A percentile compares a stretch with the other conserved stretches of the same genome.
Evolutionary conservation across 23 tunicate species (phyloP).

Genomic region (Phallusia fumigata): DNA sequence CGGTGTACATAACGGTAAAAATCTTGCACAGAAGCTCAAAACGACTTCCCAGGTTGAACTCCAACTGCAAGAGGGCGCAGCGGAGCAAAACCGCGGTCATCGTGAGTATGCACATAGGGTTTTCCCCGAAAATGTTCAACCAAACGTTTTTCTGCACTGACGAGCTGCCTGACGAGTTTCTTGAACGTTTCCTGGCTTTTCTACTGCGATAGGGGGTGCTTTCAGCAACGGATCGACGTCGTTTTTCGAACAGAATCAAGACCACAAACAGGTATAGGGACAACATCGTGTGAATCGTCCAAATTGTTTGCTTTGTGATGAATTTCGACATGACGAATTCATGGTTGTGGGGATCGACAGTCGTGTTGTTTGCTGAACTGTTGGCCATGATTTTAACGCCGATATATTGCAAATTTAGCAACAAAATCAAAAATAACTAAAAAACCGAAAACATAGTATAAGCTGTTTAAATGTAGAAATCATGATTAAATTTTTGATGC

Average conservation of each 20-base stretch:
- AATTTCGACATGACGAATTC: not conserved
- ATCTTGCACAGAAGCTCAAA: not conserved
- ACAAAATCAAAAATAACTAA: too few species aligned
- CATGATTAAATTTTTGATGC: too few species aligned
- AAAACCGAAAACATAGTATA: too few species aligned
- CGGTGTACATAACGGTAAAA: not conserved
- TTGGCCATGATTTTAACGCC: not conserved
- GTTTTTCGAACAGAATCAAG: not conserved
- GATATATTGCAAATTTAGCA: too few species aligned
- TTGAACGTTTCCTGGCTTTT: not conserved
- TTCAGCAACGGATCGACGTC: not conserved
- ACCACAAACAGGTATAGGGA: not conserved
- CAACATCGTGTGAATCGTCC: not conserved
- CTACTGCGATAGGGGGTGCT: not conserved
- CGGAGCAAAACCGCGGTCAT: not conserved
- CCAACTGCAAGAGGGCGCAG: not conserved
- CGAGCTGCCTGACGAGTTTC: not conserved
- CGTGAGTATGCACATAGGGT: not conserved
- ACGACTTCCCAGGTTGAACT: not conserved
- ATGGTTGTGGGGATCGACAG: not conserved
- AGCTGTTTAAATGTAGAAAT: too few species aligned
- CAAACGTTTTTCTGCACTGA: not conserved
- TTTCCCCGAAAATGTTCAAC: constrained; percentile 2
- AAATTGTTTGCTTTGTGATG: not conserved
- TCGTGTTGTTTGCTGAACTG: not conserved